Base-by-base conservation (phyloP, 2,888 invertebrate species). In the Diplolepis rosae region DNA sequence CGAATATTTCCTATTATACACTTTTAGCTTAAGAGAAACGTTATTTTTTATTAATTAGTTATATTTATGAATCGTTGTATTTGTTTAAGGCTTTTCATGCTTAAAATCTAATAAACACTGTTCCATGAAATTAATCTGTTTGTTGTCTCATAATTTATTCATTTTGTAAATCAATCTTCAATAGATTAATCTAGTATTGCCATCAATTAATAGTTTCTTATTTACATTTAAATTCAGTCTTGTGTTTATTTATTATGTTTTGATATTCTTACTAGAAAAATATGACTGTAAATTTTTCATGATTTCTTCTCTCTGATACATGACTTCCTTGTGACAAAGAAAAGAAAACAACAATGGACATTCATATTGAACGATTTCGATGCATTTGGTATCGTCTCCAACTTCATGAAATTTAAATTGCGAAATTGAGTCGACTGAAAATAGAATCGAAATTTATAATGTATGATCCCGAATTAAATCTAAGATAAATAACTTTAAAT, bases 371-470 rank as follows among this genome's bases (percentile, higher is more conserved):
- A 93, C 88, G 1, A 83, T 87, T 86, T 94, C 94, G 24, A 88
- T 87, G 78, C 92, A 92, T 65, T 90, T 87, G 0, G 92, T 91
- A 74, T 90, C 90, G 45, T 76, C 71, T 32, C 90, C 89, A 0
- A 89, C 84, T 15, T 87, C 83, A 11, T 87, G 87, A 77, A 94
- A 93, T 79, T 89, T 90, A 80, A 93, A 93, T 80, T 92, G 91
- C 70, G 93, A 92, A 70, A 89, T 83, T 0, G 94, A 91, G 73
- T 91, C 86, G 79, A 94, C 94, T 94, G 85, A 50, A 90, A 90
- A 77, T 68, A 68, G 13, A 42, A 56, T 67, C n/a, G n/a, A 65
- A 27, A 69, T 30, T 68, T 66, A 54, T 39, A 42, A 45, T 32
- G 11, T 52, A 61, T 51, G 18, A 11, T 32, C 15, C n/a, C 30